Conservation (phyloP, 2,113 vertebrate genomes). For the Isurus oxyrinchus region DNA sequence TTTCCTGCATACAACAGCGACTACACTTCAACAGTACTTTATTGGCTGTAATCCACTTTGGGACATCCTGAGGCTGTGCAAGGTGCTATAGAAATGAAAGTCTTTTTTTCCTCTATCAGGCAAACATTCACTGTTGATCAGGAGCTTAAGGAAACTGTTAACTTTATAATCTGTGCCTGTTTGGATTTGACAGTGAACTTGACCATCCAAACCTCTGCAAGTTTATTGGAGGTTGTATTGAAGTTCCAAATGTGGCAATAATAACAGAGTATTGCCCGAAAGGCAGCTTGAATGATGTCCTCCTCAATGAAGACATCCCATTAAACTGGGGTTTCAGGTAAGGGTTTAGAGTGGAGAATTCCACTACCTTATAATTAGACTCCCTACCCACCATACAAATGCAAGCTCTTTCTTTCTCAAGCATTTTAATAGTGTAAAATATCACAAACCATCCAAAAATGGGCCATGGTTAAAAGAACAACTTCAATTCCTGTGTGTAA, state of each 20-base stretch:
- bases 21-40: background rate
- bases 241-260: constrained; percentile 69
- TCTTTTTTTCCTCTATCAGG: background rate
- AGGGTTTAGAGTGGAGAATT: background rate
- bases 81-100: background rate
- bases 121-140: background rate
- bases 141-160: background rate
- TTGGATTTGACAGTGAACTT: constrained; percentile 65
- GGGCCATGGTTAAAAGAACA: too few relatives aligned
- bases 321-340: constrained; percentile 79
- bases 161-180: background rate
- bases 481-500: too few relatives aligned
- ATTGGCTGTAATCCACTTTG: background rate
- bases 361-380: background rate
- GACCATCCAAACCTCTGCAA: constrained; percentile 79
- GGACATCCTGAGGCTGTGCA: background rate
- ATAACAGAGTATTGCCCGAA: constrained; percentile 80
- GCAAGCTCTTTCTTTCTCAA: too few relatives aligned
- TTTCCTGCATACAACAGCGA: background rate
- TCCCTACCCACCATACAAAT: background rate
- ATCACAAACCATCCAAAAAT: too few relatives aligned
- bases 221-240: constrained; percentile 70
- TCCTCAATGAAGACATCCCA: constrained; percentile 72
- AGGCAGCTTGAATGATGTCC: constrained; percentile 68
- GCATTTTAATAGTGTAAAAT: too few relatives aligned